These are phyloP conservation scores for Rhipidura dahli DNA, from an alignment of 2,113 vertebrate species.

Conservation along the genomic window DNA sequence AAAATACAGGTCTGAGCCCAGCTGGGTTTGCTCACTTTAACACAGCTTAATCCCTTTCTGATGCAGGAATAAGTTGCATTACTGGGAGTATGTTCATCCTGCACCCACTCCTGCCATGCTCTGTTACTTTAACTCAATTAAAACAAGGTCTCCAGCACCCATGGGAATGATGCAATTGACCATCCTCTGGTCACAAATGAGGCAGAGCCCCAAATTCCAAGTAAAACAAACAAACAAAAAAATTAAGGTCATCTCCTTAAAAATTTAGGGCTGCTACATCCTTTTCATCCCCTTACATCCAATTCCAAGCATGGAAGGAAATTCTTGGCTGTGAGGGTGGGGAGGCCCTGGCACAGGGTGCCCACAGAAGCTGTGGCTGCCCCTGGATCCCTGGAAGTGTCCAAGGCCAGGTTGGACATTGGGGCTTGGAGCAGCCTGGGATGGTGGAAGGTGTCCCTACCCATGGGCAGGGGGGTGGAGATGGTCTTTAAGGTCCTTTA, in stretches of 20 bases:
- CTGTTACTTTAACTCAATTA: not conserved
- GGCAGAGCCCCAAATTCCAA: not conserved
- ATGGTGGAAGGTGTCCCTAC: not conserved
- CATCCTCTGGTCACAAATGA: not conserved
- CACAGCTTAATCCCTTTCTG: not conserved
- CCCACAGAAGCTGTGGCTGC: not conserved
- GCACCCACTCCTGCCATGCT: not conserved
- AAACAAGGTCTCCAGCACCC: not conserved
- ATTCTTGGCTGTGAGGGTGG: not conserved
- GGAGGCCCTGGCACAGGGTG: not conserved
- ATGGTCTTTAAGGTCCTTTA: not conserved
- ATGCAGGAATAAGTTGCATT: not conserved
- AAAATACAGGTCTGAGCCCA: rapidly evolving
- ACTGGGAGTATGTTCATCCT: not conserved
- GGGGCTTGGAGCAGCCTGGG: not conserved
- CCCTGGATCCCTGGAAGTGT: not conserved
- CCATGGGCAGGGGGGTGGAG: not conserved
- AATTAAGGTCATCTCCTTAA: not conserved
- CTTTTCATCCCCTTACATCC: not conserved
- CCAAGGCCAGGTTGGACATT: not conserved
- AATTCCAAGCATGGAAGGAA: not conserved
- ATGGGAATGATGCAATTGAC: not conserved
- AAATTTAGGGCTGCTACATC: not conserved
- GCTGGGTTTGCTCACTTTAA: not conserved
- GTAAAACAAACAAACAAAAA: not conserved